Evolutionary conservation across 2,113 vertebrate species (phyloP).

Genomic region (Lagopus muta): DNA sequence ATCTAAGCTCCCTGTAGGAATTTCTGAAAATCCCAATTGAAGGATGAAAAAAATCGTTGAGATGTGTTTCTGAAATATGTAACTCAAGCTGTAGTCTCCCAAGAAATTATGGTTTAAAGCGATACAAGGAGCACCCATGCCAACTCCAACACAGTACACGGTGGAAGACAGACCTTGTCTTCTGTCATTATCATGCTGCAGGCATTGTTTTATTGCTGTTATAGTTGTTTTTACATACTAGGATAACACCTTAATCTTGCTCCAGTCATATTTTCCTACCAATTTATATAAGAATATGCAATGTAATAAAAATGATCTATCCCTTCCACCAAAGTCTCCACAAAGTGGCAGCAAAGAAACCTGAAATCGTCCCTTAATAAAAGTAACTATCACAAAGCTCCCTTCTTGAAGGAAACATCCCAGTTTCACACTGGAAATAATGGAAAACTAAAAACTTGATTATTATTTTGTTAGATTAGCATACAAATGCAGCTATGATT

Average conservation of each 20-base stretch:
- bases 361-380: background rate
- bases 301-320: background rate
- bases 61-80: background rate
- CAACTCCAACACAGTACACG: background rate
- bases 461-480: slow-evolving; percentile 20
- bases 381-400: background rate
- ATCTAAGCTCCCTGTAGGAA: background rate
- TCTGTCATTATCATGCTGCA: background rate
- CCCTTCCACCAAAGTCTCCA: background rate
- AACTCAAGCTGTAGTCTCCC: background rate
- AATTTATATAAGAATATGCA: background rate
- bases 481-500: background rate
- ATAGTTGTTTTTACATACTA: background rate
- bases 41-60: fast-evolving
- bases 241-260: background rate
- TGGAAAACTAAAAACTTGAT: background rate
- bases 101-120: background rate
- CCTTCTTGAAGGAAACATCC: background rate
- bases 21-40: background rate
- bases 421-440: background rate
- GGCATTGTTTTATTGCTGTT: background rate
- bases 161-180: background rate
- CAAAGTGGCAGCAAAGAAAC: slow-evolving; percentile 11
- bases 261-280: background rate
- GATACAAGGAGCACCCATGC: background rate